Base-by-base conservation (phyloP, 2,888 invertebrate species). In the Synergus laeviventris region DNA sequence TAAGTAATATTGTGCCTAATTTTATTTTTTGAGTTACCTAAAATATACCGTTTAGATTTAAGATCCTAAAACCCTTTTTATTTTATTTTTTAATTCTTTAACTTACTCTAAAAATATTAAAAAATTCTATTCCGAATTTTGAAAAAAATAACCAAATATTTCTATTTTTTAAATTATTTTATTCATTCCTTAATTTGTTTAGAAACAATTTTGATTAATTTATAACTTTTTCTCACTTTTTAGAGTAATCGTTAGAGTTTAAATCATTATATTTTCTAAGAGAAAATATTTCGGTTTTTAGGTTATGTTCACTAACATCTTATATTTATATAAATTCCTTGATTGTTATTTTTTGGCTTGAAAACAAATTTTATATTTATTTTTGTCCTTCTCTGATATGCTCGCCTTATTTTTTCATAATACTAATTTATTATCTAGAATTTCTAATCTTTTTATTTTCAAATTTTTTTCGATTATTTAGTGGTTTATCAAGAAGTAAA, bases 401-500 rank as follows among this genome's bases (percentile, higher is more conserved):
- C 5, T 31, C 12, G 14, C 0, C 12, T 24, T 1, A 11, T 59
- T 21, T 59, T 21, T 54, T 54, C n/a, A 18, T n/a, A 54, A 16
- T n/a, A 4, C 7, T 31, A 31, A 31, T 31, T 31, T n/a, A n/a
- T n/a, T n/a, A n/a, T n/a, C n/a, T n/a, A n/a, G 1, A 49, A 49
- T 21, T 14, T 24, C 9, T 56, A 21, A 56, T 24, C 2, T 49
- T 24, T n/a, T 70, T 16, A 66, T 18, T 39, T 45, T 1, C 18
- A 14, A 8, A 21, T 3, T 36, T 42, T 49, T 49, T 49, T 21
- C 2, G 24, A 31, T 49, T 49, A 45, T 70, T 31, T 49, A 70
- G 70, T n/a, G 4, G 18, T 9, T 21, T 70, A 49, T 70, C 70
- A 45, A 49, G 49, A 70, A 49, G n/a, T 49, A 8, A 49, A 70